phyloP scores from a whole-genome alignment of 2,888 invertebrate genomes.

The Erpobdella octoculata region DNA sequence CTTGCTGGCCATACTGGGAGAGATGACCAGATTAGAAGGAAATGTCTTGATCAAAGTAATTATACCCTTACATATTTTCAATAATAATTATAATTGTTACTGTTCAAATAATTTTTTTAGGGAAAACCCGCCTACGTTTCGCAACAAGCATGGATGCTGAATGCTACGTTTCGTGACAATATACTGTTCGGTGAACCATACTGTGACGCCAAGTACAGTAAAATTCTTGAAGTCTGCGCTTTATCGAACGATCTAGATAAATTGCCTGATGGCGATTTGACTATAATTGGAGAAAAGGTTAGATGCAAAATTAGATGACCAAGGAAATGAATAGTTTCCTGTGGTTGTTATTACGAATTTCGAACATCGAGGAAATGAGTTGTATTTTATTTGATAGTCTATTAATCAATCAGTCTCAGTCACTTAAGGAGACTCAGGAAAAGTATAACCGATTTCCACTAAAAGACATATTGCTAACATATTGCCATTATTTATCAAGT shows the following conservation, averaged over 20 bases:
- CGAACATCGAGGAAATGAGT: too few species aligned
- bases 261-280: slow-evolving; percentile 76
- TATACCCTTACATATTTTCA: not conserved
- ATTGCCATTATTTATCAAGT: too few species aligned
- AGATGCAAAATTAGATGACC: too few species aligned
- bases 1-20: too few species aligned
- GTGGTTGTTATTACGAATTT: too few species aligned
- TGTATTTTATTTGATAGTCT: too few species aligned
- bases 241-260: slow-evolving; percentile 82
- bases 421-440: too few species aligned
- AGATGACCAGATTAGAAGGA: not conserved
- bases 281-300: slow-evolving; percentile 94
- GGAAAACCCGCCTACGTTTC: slow-evolving; percentile 56
- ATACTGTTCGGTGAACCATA: slow-evolving; percentile 77
- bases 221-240: slow-evolving; percentile 75
- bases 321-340: too few species aligned
- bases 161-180: slow-evolving; percentile 83
- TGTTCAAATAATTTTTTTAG: slow-evolving; percentile 37
- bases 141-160: slow-evolving; percentile 85
- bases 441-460: too few species aligned
- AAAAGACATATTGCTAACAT: too few species aligned
- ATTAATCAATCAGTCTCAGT: too few species aligned
- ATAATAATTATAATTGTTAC: not conserved
- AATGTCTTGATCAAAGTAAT: not conserved
- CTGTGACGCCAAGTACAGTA: slow-evolving; percentile 66